These are phyloP conservation scores for Epinotia bilunana DNA, from an alignment of 2,888 invertebrate species.

Conservation along the genomic window DNA sequence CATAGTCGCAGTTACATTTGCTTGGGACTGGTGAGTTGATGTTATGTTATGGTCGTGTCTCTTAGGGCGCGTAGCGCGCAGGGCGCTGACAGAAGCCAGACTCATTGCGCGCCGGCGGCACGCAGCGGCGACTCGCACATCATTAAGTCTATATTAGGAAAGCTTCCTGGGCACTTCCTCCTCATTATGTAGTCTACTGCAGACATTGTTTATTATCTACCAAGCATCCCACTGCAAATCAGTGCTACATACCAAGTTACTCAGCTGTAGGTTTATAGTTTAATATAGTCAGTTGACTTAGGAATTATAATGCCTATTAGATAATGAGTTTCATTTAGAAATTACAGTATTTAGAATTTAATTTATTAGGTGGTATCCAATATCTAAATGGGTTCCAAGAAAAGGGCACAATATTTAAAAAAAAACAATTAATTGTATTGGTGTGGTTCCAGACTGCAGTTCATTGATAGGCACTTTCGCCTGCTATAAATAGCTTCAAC, in stretches of 20 bases:
- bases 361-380: background rate
- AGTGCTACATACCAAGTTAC: background rate
- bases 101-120: constrained; percentile 15
- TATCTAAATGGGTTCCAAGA: background rate
- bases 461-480: constrained; percentile 29
- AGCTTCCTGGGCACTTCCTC: constrained; percentile 38
- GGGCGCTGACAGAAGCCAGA: constrained; percentile 21
- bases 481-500: constrained; percentile 35
- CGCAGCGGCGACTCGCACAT: constrained; percentile 20
- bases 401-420: background rate
- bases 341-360: background rate
- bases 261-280: background rate
- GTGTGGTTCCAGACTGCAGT: constrained; percentile 5
- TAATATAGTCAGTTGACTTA: background rate
- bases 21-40: constrained; percentile 4
- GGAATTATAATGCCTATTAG: background rate
- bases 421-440: background rate
- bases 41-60: constrained; percentile 19
- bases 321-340: background rate
- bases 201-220: constrained; percentile 26
- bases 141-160: constrained; percentile 39
- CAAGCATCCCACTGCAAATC: background rate
- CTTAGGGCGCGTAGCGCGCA: constrained; percentile 3
- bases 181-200: constrained; percentile 22
- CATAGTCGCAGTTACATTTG: background rate